Conservation (phyloP, 23 tunicate genomes). For the Aplidium turbinatum region DNA sequence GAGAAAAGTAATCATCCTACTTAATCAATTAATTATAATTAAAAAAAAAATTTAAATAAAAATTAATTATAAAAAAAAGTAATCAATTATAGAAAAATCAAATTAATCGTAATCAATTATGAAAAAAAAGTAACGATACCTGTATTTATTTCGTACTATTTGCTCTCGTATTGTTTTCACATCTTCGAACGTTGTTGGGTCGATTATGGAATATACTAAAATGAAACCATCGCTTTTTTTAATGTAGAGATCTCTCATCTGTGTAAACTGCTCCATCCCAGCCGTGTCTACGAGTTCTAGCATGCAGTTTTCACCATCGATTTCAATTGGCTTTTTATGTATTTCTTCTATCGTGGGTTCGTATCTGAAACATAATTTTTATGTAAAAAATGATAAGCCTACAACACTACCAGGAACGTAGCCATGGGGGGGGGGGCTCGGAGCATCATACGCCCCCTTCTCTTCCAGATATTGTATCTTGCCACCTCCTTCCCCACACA, state of each 20-base stretch:
- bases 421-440: too few relatives aligned
- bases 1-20: too few relatives aligned
- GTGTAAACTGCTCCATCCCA: conserved; percentile 91
- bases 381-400: too few relatives aligned
- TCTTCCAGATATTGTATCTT: too few relatives aligned
- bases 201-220: conserved; percentile 73
- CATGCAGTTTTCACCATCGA: conserved; percentile 67
- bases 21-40: neutral
- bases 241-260: conserved; percentile 85
- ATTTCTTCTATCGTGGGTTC: conserved; percentile 93
- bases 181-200: conserved; percentile 84
- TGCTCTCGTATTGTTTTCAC: conserved; percentile 74
- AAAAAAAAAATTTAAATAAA: neutral
- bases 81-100: neutral
- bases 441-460: too few relatives aligned
- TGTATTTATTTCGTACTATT: conserved; percentile 64
- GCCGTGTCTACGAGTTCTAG: conserved; percentile 93
- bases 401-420: too few relatives aligned
- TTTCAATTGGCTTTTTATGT: conserved; percentile 42
- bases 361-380: too few relatives aligned
- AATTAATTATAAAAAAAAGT: neutral
- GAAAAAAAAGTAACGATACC: conserved; percentile 26
- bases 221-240: conserved; percentile 89
- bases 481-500: too few relatives aligned
- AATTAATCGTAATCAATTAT: neutral